Base-by-base conservation (phyloP, 2,113 vertebrate genomes). In the Nibea coibor region DNA sequence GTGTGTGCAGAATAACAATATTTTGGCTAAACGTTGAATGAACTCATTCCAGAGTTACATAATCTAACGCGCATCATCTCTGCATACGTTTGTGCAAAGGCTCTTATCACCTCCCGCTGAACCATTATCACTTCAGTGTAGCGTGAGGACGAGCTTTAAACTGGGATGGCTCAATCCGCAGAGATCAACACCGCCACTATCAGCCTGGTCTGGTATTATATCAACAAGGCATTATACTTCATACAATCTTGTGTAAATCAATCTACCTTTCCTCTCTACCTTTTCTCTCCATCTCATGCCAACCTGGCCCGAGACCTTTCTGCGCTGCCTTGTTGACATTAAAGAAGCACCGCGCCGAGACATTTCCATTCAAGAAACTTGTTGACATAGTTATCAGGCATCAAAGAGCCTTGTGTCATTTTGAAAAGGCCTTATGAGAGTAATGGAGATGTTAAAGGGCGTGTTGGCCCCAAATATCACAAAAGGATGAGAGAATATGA, bases 321-420 rank as follows among this genome's bases (percentile, higher is more conserved):
- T 26, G 67, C 7, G 75, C 74, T 11, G 68, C 68, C 86, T 81
- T 42, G 72, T 74, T 91, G 89, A 92, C 87, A 90, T 87, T 89
- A 88, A 90, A 78, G 82, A 79, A 61, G 48, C 79, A 45, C 53
- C 5, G 78, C 19, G 65, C 15, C 0, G 78, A 90, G 89, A 87
- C 85, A 86, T 91, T 92, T 86, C 85, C 75, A 87, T 88, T 87
- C 84, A 85, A 85, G 81, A 80, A 91, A 93, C 88, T 91, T 93
- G 91, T 93, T 93, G 92, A 93, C 85, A 82, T 76, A 89, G 81
- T 90, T 90, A 85, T 92, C 89, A 87, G 86, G 74, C 87, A 91
- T 92, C 88, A 89, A 73, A 90, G 84, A 83, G 78, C 72, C 82
- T 35, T 5, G 83, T 86, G 91, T 84, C 89, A 88, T 88, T 84